Percentiles rank a stretch among this genome's conserved stretches.
These are phyloP conservation scores for Circaetus gallicus DNA, from an alignment of 2,113 vertebrate species.

Conservation along the genomic window DNA sequence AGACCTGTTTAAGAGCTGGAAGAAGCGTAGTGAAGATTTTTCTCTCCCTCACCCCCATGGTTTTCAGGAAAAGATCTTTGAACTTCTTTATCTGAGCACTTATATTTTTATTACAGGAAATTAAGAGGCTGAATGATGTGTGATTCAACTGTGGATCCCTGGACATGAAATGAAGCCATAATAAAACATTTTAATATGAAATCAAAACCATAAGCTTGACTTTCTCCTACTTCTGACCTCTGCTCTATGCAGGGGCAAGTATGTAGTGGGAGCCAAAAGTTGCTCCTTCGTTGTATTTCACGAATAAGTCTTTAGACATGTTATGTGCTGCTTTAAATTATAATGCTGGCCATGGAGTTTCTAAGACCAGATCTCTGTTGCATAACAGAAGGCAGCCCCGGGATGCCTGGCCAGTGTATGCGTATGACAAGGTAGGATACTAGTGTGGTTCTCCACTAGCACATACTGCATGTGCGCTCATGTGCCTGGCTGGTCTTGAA, in stretches of 20 bases:
- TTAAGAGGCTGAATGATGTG: slow-evolving; percentile 60
- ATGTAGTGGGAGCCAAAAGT: neutral
- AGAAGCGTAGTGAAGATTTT: neutral
- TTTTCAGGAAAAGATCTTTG: slow-evolving; percentile 44
- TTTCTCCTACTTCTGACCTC: slow-evolving; percentile 36
- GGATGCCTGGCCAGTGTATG: neutral
- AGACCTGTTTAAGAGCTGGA: neutral
- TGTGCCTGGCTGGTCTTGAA: neutral
- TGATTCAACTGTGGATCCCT: slow-evolving; percentile 42
- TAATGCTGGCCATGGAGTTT: neutral
- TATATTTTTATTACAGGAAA: slow-evolving; percentile 64
- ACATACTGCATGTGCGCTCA: neutral
- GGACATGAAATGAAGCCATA: slow-evolving; percentile 46
- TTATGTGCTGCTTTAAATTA: neutral
- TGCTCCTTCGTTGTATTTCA: neutral
- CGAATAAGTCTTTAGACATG: neutral
- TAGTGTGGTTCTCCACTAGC: neutral
- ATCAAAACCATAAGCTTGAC: slow-evolving; percentile 55
- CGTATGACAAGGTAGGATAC: neutral
- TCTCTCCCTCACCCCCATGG: neutral
- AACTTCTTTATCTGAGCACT: slow-evolving; percentile 59
- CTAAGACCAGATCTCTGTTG: neutral
- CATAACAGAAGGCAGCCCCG: neutral
- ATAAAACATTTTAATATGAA: slow-evolving; percentile 52
- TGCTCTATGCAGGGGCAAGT: neutral